Conservation (phyloP, 1,140 invertebrate species). For the Drosophila albomicans region DNA sequence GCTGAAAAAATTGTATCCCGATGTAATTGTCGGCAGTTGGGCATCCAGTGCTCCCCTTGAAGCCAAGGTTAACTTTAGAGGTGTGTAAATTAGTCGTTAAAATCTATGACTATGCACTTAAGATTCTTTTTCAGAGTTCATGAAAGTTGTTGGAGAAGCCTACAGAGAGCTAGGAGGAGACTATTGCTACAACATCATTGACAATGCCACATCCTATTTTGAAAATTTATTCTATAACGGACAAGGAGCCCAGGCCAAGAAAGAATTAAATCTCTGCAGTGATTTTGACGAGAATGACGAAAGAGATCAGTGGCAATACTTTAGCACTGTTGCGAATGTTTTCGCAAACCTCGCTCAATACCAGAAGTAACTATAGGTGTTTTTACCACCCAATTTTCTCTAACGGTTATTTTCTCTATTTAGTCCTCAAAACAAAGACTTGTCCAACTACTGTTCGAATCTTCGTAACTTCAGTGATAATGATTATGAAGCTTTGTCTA, state of each 20-base stretch:
- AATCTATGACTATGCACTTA: conserved; percentile 65
- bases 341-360: conserved; percentile 76
- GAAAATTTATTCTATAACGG: conserved; percentile 72
- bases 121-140: conserved; percentile 51
- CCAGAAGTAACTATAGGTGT: conserved; percentile 53
- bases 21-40: conserved; percentile 88
- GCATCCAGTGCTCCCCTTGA: conserved; percentile 91
- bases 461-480: conserved; percentile 57
- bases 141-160: conserved; percentile 65
- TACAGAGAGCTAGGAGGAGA: conserved; percentile 77
- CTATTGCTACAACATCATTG: conserved; percentile 85
- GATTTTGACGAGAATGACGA: conserved; percentile 63
- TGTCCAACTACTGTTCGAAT: conserved; percentile 49
- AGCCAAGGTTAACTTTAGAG: conserved; percentile 89
- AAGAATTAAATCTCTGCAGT: conserved; percentile 79
- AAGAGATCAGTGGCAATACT: conserved; percentile 73
- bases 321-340: conserved; percentile 73
- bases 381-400: background rate
- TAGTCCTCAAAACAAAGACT: conserved; percentile 55
- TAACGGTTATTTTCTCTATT: background rate
- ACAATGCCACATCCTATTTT: conserved; percentile 86
- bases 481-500: conserved; percentile 66
- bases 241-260: conserved; percentile 62
- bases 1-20: conserved; percentile 91
- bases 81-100: background rate